These are phyloP conservation scores for Piprites chloris DNA, from an alignment of 2,113 vertebrate genomes.

Conservation along the genomic window DNA sequence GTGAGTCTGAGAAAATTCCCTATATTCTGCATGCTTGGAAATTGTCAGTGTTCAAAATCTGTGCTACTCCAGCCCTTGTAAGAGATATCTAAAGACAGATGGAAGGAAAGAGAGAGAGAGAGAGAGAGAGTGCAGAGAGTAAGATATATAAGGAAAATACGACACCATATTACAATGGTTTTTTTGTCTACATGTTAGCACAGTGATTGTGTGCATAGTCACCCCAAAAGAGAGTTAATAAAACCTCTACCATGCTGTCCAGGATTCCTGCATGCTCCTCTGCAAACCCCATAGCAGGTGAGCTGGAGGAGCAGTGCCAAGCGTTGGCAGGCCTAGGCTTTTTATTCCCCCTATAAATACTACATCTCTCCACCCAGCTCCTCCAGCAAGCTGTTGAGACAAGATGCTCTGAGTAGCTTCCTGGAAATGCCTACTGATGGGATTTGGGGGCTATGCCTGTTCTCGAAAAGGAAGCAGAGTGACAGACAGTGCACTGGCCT, in stretches of 20 bases:
- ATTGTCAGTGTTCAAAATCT: not conserved
- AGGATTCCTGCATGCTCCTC: not conserved
- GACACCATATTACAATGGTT: accelerated
- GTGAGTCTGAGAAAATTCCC: not conserved
- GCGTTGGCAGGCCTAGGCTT: not conserved
- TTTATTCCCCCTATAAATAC: not conserved
- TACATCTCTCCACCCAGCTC: not conserved
- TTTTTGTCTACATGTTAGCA: not conserved
- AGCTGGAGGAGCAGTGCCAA: not conserved
- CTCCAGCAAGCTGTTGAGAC: slow-evolving; percentile 26
- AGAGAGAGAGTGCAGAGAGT: not conserved
- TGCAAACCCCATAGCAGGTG: not conserved
- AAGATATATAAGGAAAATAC: not conserved
- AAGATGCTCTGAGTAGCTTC: not conserved
- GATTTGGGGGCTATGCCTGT: not conserved
- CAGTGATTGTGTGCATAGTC: not conserved
- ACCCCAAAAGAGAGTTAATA: not conserved
- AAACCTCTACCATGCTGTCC: not conserved
- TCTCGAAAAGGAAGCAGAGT: not conserved
- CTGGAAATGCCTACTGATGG: not conserved
- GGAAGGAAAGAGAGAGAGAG: not conserved
- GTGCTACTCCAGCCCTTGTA: not conserved
- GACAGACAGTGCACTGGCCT: not conserved
- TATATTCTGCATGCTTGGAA: not conserved
- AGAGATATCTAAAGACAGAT: not conserved